Conservation (phyloP, 2,113 vertebrate species). For the Triplophysa rosa region DNA sequence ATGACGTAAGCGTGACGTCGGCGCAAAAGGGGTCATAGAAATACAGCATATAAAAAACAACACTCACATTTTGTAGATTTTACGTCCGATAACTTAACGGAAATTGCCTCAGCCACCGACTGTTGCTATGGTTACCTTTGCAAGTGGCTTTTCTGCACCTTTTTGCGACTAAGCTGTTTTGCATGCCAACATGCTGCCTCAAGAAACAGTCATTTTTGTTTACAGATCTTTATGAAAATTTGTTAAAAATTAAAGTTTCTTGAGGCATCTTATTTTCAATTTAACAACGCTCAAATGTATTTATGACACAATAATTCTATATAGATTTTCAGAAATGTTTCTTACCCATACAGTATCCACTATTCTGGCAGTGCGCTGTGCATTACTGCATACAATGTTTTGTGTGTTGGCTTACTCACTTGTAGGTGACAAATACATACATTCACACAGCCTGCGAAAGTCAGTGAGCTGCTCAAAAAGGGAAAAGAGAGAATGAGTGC, state of each 20-base stretch:
- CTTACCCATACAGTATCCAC: background rate
- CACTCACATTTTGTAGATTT: too few species aligned
- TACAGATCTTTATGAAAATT: too few species aligned
- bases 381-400: background rate
- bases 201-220: too few species aligned
- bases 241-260: too few species aligned
- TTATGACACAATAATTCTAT: background rate
- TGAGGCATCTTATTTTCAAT: background rate
- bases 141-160: background rate
- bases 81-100: background rate
- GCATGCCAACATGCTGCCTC: too few species aligned
- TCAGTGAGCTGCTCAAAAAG: conserved; percentile 16
- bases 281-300: too few species aligned
- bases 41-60: too few species aligned
- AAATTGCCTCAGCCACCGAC: background rate
- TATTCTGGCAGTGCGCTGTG: background rate
- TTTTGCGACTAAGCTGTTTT: too few species aligned
- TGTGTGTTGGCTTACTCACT: background rate
- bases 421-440: background rate
- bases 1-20: too few species aligned
- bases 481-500: conserved; percentile 10
- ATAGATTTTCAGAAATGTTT: background rate
- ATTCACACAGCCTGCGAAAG: background rate
- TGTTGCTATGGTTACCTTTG: background rate
- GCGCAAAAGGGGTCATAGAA: too few species aligned